phyloP scores from a whole-genome alignment of 2,797 vertebrate species.

The Rhinichthys osculus region DNA sequence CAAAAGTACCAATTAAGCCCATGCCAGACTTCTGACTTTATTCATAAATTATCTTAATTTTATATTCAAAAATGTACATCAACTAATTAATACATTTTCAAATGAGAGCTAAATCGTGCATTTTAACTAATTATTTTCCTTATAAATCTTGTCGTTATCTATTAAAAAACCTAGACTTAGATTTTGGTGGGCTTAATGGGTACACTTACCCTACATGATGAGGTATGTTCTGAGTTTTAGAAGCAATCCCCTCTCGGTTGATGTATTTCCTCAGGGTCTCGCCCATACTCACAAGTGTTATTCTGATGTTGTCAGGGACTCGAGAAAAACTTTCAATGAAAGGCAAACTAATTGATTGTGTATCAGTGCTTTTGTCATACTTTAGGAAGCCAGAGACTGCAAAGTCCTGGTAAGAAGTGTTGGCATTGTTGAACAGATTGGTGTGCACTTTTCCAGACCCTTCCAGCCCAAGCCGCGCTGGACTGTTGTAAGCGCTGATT shows the following conservation, averaged over 20 bases:
- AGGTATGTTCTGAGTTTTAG: conserved; percentile 70
- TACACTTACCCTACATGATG: too few species aligned
- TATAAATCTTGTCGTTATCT: too few species aligned
- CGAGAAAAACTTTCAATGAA: conserved; percentile 80
- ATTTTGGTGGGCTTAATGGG: too few species aligned
- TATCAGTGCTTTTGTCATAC: conserved; percentile 90
- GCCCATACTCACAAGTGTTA: conserved; percentile 69
- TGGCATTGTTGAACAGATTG: conserved; percentile 64
- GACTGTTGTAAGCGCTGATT: conserved; percentile 83
- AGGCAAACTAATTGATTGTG: conserved; percentile 85
- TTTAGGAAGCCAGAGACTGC: conserved; percentile 84
- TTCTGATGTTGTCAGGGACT: conserved; percentile 81
- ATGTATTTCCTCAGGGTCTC: conserved; percentile 79
- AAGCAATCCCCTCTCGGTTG: conserved; percentile 74
- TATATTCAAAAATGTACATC: too few species aligned
- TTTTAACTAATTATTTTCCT: too few species aligned
- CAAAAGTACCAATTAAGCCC: too few species aligned
- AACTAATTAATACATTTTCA: too few species aligned
- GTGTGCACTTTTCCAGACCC: conserved; percentile 77
- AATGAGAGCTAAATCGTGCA: too few species aligned
- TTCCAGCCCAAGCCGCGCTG: conserved; percentile 83
- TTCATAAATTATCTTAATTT: too few species aligned
- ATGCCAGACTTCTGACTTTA: too few species aligned
- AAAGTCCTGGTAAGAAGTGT: conserved; percentile 84
- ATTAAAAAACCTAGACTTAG: too few species aligned